A percentile compares a stretch with the other conserved stretches of the same genome.
These are phyloP conservation scores for Boleophthalmus pectinirostris DNA, from an alignment of 2,113 vertebrate genomes.

Conservation along the genomic window DNA sequence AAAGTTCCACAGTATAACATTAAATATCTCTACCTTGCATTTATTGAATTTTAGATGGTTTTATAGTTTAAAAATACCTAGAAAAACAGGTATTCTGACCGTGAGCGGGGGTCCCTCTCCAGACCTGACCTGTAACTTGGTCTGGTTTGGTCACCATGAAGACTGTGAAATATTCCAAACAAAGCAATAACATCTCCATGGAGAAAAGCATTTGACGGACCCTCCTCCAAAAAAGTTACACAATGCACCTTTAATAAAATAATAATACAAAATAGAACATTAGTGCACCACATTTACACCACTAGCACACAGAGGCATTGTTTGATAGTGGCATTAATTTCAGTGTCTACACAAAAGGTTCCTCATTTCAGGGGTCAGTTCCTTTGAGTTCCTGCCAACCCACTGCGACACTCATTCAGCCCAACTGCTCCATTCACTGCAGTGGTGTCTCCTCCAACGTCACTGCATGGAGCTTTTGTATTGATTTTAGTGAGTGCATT, in stretches of 20 bases:
- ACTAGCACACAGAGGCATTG: neutral
- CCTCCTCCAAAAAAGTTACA: no score
- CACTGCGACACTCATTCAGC: constrained; percentile 51
- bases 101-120: no score
- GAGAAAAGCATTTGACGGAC: no score
- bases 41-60: no score
- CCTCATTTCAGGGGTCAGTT: constrained; percentile 57
- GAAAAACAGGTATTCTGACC: no score
- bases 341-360: neutral
- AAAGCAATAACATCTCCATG: no score
- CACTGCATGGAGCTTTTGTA: neutral
- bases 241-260: neutral
- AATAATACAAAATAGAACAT: neutral
- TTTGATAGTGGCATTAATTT: neutral
- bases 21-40: no score
- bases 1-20: no score
- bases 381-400: constrained; percentile 40
- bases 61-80: no score
- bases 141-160: no score
- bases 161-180: no score
- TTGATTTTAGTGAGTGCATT: neutral
- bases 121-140: no score
- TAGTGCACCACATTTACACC: neutral
- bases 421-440: constrained; percentile 14
- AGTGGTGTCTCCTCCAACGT: constrained; percentile 3